Evolutionary conservation across 2,888 invertebrate genomes (phyloP).

Genomic region (Microchrysa polita): DNA sequence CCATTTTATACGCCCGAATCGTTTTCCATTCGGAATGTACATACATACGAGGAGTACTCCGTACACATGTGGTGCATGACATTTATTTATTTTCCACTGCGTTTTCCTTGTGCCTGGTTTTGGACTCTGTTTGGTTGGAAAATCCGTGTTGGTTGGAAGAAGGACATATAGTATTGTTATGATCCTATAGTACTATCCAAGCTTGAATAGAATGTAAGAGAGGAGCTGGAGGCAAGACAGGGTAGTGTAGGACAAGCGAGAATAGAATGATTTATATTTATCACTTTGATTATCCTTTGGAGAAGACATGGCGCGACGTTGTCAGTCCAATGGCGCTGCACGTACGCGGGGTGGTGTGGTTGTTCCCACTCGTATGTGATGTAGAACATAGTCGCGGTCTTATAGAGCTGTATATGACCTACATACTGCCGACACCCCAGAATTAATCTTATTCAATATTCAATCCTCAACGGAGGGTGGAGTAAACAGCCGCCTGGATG

Average conservation of each 20-base stretch:
- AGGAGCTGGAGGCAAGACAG: background rate
- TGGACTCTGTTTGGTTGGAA: no score
- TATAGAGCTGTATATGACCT: slow-evolving; percentile 20
- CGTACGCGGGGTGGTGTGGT: no score
- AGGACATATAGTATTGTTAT: no score
- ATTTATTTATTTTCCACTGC: slow-evolving; percentile 6
- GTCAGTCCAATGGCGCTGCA: no score
- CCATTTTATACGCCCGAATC: background rate
- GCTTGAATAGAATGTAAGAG: no score
- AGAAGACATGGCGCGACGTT: background rate
- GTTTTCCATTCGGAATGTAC: slow-evolving; percentile 1
- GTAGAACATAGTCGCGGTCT: no score
- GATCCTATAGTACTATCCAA: no score
- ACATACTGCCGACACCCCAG: slow-evolving; percentile 17
- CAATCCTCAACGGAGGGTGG: background rate
- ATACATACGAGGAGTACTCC: background rate
- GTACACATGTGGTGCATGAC: slow-evolving; percentile 19
- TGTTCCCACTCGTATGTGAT: no score
- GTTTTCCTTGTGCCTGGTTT: background rate
- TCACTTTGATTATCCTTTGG: slow-evolving; percentile 36
- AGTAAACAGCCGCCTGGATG: no score
- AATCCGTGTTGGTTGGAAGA: no score
- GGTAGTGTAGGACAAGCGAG: background rate
- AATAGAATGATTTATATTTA: slow-evolving; percentile 31
- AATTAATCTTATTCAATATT: slow-evolving; percentile 34